Evolutionary conservation across 2,113 vertebrate genomes (phyloP).

Genomic region (Phocoena sinus): DNA sequence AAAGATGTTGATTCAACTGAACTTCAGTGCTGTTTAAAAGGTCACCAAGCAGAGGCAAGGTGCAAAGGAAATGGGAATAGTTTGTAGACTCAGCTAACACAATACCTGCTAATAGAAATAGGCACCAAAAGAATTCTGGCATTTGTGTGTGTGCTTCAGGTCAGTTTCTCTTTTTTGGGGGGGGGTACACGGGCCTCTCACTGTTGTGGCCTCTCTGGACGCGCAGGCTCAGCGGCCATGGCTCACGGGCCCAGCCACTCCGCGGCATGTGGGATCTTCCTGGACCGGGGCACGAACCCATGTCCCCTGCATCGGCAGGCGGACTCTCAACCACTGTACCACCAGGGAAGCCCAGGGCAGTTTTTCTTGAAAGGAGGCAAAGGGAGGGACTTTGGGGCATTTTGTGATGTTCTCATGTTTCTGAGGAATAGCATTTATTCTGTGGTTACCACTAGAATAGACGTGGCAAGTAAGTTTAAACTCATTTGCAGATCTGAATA

Average conservation of each 20-base stretch:
- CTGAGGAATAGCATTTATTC: not conserved
- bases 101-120: not conserved
- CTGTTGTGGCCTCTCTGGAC: too few species aligned
- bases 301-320: too few species aligned
- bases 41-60: not conserved
- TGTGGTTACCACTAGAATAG: not conserved
- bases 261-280: too few species aligned
- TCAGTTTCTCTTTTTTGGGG: not conserved
- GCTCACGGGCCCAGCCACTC: too few species aligned
- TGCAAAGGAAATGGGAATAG: not conserved
- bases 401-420: not conserved
- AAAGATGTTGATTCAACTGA: constrained; percentile 47
- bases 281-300: too few species aligned
- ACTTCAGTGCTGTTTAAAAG: constrained; percentile 15
- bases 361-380: not conserved
- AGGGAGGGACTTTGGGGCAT: not conserved
- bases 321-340: too few species aligned
- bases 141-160: not conserved
- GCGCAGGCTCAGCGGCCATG: too few species aligned
- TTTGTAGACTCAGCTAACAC: not conserved
- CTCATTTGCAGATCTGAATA: not conserved
- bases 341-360: too few species aligned
- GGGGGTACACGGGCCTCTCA: too few species aligned
- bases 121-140: not conserved
- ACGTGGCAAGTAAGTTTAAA: not conserved